Percentiles rank a stretch among this genome's conserved stretches.
These are phyloP conservation scores for Myotis lucifugus DNA, from an alignment of 2,113 vertebrate species.

Conservation along the genomic window DNA sequence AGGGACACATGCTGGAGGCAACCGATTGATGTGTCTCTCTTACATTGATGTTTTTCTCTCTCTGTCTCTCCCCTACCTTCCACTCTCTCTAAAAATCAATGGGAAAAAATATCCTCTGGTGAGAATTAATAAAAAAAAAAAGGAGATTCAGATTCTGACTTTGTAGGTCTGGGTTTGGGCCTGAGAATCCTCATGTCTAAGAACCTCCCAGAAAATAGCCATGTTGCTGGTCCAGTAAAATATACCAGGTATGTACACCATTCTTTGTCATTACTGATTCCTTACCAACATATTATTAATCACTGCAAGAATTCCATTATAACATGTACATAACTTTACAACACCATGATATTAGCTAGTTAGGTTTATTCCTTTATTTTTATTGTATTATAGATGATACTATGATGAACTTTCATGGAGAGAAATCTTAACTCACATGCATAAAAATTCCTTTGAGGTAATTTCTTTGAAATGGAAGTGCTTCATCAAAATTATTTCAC, in stretches of 20 bases:
- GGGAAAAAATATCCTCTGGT: too few species aligned
- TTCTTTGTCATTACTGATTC: background rate
- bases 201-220: too few species aligned
- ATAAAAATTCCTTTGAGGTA: background rate
- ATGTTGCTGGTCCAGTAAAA: background rate
- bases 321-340: background rate
- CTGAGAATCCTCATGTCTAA: background rate
- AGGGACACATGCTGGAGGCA: too few species aligned
- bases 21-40: too few species aligned
- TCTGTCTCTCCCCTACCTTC: too few species aligned
- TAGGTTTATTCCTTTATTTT: conserved; percentile 19
- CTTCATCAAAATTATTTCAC: conserved; percentile 11
- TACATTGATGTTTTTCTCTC: too few species aligned
- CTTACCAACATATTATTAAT: background rate
- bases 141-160: background rate
- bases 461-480: conserved; percentile 31
- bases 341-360: background rate
- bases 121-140: too few species aligned
- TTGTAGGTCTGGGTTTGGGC: background rate
- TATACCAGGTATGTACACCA: background rate
- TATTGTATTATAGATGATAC: background rate
- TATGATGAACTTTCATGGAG: background rate
- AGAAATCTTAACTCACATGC: background rate
- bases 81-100: too few species aligned
- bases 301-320: background rate